Evolutionary conservation across 2,113 vertebrate species (phyloP).

Genomic region (Xiphophorus maculatus): DNA sequence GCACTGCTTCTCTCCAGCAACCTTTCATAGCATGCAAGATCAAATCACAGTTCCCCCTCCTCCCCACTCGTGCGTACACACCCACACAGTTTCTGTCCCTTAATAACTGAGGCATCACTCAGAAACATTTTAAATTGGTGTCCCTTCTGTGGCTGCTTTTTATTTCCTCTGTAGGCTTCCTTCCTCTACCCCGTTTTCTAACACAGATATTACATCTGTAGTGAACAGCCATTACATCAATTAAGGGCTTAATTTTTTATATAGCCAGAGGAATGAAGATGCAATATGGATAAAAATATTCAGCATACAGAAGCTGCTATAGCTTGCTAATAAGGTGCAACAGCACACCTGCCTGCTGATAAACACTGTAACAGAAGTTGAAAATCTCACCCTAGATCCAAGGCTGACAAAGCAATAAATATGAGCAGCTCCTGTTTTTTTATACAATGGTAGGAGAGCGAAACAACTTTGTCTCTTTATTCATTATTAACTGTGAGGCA

Average conservation of each 20-base stretch:
- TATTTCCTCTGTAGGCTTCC: conserved; percentile 27
- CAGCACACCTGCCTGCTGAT: conserved; percentile 36
- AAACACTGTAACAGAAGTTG: conserved; percentile 47
- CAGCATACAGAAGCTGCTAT: conserved; percentile 25
- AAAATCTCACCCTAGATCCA: conserved; percentile 5
- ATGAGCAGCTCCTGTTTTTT: conserved; percentile 38
- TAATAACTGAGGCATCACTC: conserved; percentile 46
- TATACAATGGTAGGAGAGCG: conserved; percentile 30
- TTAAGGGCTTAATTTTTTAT: conserved; percentile 53
- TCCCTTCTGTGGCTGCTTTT: conserved; percentile 43
- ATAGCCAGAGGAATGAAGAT: conserved; percentile 35
- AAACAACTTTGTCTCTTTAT: conserved; percentile 59
- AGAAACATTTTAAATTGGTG: conserved; percentile 58
- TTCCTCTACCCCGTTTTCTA: background rate
- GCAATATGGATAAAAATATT: conserved; percentile 35
- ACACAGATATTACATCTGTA: conserved; percentile 43
- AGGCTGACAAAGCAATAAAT: conserved; percentile 47
- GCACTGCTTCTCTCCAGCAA: conserved; percentile 46
- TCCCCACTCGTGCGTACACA: conserved; percentile 27
- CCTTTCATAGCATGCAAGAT: conserved; percentile 56
- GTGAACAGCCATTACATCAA: conserved; percentile 64
- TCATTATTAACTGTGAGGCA: conserved; percentile 43
- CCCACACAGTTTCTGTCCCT: conserved; percentile 43
- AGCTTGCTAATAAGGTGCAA: conserved; percentile 48
- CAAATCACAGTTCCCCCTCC: conserved; percentile 34